phyloP scores from a whole-genome alignment of 2,888 invertebrate genomes.

The Exephanes ischioxanthus region DNA sequence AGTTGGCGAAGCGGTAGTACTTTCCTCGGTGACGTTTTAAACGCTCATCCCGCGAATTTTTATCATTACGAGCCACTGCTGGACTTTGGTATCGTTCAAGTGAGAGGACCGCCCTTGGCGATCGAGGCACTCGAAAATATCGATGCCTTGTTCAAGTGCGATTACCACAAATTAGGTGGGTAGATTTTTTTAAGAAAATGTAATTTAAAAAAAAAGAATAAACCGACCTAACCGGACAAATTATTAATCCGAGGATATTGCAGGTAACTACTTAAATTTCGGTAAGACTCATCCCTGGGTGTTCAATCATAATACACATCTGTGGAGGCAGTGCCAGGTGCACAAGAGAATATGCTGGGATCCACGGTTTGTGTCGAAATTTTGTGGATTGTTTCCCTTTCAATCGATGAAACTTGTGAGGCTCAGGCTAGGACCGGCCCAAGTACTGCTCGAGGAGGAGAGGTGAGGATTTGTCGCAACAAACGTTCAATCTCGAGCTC shows the following conservation, averaged over 20 bases:
- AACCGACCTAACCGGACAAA: no score
- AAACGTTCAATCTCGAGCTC: conserved; percentile 8
- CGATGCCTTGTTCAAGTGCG: conserved; percentile 91
- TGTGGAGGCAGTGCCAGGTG: conserved; percentile 92
- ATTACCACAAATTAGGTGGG: conserved; percentile 90
- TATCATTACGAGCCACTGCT: conserved; percentile 96
- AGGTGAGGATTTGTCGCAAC: conserved; percentile 72
- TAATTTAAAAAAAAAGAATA: no score
- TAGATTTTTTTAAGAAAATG: no score
- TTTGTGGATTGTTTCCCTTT: conserved; percentile 94
- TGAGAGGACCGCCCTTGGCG: conserved; percentile 91
- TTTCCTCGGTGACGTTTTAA: conserved; percentile 94
- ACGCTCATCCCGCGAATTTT: conserved; percentile 93
- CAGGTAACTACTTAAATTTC: conserved; percentile 91
- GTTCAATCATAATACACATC: conserved; percentile 93
- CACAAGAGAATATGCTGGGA: conserved; percentile 90
- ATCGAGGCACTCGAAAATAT: conserved; percentile 89
- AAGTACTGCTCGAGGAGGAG: conserved; percentile 88
- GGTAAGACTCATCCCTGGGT: conserved; percentile 92
- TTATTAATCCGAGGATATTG: conserved; percentile 49
- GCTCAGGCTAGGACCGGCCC: conserved; percentile 90
- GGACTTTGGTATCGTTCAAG: conserved; percentile 93
- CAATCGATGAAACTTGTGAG: conserved; percentile 96
- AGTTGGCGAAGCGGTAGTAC: conserved; percentile 97
- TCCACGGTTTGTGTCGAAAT: conserved; percentile 90